These are phyloP conservation scores for Calephelis virginiensis DNA, from an alignment of 1,140 invertebrate species.

Conservation along the genomic window DNA sequence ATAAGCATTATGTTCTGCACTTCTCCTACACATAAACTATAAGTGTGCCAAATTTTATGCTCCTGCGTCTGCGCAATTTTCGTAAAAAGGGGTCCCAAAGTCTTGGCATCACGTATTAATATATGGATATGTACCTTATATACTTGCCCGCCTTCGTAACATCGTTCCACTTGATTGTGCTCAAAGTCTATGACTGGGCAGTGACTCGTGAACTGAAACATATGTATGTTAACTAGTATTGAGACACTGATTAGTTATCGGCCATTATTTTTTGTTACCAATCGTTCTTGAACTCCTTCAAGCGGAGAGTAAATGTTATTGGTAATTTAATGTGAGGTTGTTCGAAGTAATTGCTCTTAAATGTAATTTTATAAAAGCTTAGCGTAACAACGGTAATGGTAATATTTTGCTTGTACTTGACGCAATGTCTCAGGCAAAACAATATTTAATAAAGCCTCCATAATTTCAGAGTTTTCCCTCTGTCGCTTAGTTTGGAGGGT, in stretches of 20 bases:
- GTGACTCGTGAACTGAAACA: slow-evolving; percentile 43
- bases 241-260: slow-evolving; percentile 51
- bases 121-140: slow-evolving; percentile 1
- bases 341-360: not conserved
- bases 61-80: too few relatives aligned
- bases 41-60: too few relatives aligned
- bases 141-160: slow-evolving; percentile 33
- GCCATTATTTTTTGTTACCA: slow-evolving; percentile 25
- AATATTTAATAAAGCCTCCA: too few relatives aligned
- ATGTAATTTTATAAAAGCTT: not conserved
- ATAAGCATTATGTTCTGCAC: too few relatives aligned
- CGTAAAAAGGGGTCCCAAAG: too few relatives aligned
- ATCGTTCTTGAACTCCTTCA: slow-evolving; percentile 13
- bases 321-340: not conserved
- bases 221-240: slow-evolving; percentile 44
- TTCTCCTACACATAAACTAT: too few relatives aligned
- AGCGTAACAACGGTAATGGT: not conserved
- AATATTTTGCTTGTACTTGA: not conserved
- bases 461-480: too few relatives aligned
- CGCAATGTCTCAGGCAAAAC: too few relatives aligned
- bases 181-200: slow-evolving; percentile 34
- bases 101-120: too few relatives aligned
- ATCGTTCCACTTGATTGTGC: slow-evolving; percentile 33
- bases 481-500: too few relatives aligned
- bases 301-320: slow-evolving; percentile 9